Evolutionary conservation across 1,140 invertebrate genomes (phyloP), one percentile per base, ranked within the genome.

Genomic region (Eumeta japonica): DNA sequence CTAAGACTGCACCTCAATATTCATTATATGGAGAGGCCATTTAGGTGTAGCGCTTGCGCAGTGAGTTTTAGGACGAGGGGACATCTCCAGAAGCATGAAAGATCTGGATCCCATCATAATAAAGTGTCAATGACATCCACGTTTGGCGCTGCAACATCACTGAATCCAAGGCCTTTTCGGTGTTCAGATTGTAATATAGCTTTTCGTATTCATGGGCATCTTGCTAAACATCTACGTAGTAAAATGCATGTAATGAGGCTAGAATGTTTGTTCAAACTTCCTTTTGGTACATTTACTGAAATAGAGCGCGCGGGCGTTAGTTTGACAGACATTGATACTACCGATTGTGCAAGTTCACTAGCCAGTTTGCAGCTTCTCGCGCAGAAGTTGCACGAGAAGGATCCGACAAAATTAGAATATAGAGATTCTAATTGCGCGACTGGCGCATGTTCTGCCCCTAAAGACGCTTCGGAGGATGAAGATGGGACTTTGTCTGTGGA

Each of bases 221-320:
- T 98, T 48, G 92, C 94, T 0, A 97, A 97, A 75, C 96, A 98
- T 79, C 77, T 98, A 27, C 82, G 94, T 24, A 96, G 93, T 17
- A 97, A 97, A 79, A 90, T 92, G 83, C 96, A 99, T 61, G 94
- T 98, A 14, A 93, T 94, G 85, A 88, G 91, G 55, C 77, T 98
- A 27, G 94, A 97, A 67, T 93, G 90, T 66, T 70, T 94, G 16
- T 89, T 84, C 28, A 97, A 97, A 75, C 66, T 98, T 41, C 94
- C 94, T 0, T 94, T 94, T 58, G 94, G 94, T n/a, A 92, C 92
- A 16, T 97, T 93, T 61, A 92, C 92, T 15, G 92, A 95, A 75
- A 88, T 97, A 56, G 94, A 97, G 68, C 79, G 92, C 15, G 89
- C 88, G 12, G 90, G 92, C 27, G 82, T 93, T 28, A 90, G 91